Conservation (phyloP, 2,797 vertebrate genomes). For the Capromys pilorides region DNA sequence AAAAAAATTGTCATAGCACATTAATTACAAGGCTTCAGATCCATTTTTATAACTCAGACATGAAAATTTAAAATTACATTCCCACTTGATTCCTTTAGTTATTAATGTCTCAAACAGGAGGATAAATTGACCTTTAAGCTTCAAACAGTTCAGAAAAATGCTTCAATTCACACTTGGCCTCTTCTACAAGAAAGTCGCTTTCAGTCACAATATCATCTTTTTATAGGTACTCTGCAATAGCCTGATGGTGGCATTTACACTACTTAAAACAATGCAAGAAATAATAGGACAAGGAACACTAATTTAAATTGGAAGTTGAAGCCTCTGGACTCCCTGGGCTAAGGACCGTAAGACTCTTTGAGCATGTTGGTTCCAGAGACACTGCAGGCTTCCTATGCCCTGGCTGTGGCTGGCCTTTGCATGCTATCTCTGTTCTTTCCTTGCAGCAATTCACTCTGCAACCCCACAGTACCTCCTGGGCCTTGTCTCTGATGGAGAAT, state of each 20-base stretch:
- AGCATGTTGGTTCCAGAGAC: neutral
- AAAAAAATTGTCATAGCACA: constrained; percentile 56
- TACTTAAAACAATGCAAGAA: constrained; percentile 32
- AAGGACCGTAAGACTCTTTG: neutral
- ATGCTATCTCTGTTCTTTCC: neutral
- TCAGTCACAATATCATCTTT: constrained; percentile 1
- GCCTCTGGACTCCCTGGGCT: neutral
- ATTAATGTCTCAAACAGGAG: constrained; percentile 59
- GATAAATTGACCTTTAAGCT: constrained; percentile 71
- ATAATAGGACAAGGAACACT: neutral
- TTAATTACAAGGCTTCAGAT: constrained; percentile 73
- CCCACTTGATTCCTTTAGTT: constrained; percentile 61
- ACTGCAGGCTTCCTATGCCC: neutral
- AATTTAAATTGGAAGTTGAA: neutral
- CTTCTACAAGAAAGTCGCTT: constrained; percentile 37
- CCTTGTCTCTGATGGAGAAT: neutral
- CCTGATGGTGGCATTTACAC: neutral
- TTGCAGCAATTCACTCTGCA: neutral
- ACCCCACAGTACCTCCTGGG: too few species aligned
- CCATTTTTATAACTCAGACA: constrained; percentile 69
- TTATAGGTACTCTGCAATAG: neutral
- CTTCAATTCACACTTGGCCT: constrained; percentile 55
- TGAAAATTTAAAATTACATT: constrained; percentile 70
- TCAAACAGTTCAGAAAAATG: constrained; percentile 64
- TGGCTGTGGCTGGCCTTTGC: neutral